These are phyloP conservation scores for Ivindomyrus marchei DNA, from an alignment of 2,113 vertebrate species.

Conservation along the genomic window DNA sequence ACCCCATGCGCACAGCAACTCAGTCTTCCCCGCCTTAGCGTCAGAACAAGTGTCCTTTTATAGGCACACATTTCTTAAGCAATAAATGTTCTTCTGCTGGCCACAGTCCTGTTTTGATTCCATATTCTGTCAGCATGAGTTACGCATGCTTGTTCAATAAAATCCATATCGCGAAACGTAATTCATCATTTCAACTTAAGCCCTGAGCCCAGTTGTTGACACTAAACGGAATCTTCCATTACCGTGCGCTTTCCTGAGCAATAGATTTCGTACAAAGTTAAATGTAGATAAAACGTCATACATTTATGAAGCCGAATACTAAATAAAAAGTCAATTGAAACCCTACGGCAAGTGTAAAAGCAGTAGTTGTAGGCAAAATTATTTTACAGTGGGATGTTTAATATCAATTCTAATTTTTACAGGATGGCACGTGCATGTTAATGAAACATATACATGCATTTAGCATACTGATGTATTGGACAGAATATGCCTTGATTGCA, in stretches of 20 bases:
- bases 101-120: conserved; percentile 16
- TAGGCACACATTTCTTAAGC: conserved; percentile 10
- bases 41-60: conserved; percentile 23
- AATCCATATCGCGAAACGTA: conserved; percentile 11
- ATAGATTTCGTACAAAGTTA: neutral
- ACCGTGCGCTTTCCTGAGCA: neutral
- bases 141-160: conserved; percentile 19
- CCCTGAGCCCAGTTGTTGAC: neutral
- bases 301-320: neutral
- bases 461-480: neutral
- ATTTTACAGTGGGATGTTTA: neutral
- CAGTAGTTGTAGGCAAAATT: neutral
- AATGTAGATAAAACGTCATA: neutral
- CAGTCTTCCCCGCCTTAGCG: neutral
- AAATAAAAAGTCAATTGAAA: neutral
- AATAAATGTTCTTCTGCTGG: conserved; percentile 17
- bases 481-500: neutral
- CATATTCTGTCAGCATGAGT: conserved; percentile 7
- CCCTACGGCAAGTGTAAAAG: neutral
- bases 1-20: neutral
- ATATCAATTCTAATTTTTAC: neutral
- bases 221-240: neutral
- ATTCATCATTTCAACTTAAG: conserved; percentile 9
- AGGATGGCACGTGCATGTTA: neutral
- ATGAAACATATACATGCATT: neutral